Base-by-base conservation (phyloP, 2,888 invertebrate genomes). In the Bombyx huttoni region DNA sequence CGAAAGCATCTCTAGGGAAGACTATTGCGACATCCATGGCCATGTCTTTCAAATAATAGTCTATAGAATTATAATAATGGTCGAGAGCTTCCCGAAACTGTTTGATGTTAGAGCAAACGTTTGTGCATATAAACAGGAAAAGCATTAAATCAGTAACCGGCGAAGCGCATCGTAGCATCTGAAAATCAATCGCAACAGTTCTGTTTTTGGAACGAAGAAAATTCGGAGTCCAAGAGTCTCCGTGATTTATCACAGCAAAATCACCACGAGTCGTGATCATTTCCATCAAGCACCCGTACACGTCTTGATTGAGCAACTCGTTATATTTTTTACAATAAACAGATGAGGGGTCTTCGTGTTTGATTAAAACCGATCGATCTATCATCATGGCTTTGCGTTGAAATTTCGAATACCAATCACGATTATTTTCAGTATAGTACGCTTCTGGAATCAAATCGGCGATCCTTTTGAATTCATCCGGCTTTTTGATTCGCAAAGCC, bases 141-240 rank as follows among this genome's bases (percentile, higher is more conserved):
- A 67, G 71, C 12, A 66, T 52, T 10, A 79, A 54, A 54, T 79
- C 80, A 0, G 68, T 68, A 6, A 65, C 78, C 0, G 67, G 67
- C 1, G 79, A 78, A 0, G 69, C 54, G 54, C 70, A 73, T 51
- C 79, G 65, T 14, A 68, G 45, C n/a, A 73, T 7, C 60, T 80
- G 78, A 52, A 78, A 81, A 53, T 81, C 81, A 34, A 80, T 67
- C 0, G 64, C 65, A 0, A 75, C 65, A 7, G 64, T 65, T 53
- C 62, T 67, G 2, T 70, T 57, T 47, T 64, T 59, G 0, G 67
- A 69, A 52, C 56, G 61, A n/a, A 79, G 55, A 51, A 80, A 80
- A 50, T 81, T 80, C 0, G 68, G 59, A 49, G 64, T 63, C 80
- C 79, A 79, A 3, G 74, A 70, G 52, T 81, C 81, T 2, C 79